Percentiles rank a stretch among this genome's conserved stretches.
phyloP scores from a whole-genome alignment of 2,797 vertebrate genomes.

The Adrianichthys oophorus region DNA sequence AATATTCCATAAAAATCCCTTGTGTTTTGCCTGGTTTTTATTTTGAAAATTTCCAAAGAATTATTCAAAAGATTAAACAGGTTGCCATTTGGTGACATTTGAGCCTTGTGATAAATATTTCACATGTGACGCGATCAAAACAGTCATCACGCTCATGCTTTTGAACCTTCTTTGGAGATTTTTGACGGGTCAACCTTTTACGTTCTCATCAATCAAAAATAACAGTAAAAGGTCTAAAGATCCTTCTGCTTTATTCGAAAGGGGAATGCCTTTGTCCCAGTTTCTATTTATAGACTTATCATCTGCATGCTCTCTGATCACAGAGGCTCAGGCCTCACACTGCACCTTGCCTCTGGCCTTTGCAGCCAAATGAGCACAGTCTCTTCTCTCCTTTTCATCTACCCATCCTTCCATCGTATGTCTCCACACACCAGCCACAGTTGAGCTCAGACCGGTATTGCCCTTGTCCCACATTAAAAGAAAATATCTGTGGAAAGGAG shows the following conservation, averaged over 20 bases:
- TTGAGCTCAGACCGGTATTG: background rate
- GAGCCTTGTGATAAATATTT: slow-evolving; percentile 4
- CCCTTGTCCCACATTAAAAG: slow-evolving; percentile 8
- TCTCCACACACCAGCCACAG: slow-evolving; percentile 14
- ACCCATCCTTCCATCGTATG: slow-evolving; percentile 23
- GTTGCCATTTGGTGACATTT: background rate
- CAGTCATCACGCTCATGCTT: background rate
- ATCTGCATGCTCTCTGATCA: slow-evolving; percentile 70
- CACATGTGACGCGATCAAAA: slow-evolving; percentile 1
- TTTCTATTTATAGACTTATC: slow-evolving; percentile 76
- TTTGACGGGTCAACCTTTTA: slow-evolving; percentile 10
- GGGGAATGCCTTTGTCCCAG: slow-evolving; percentile 60
- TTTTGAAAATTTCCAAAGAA: too few species aligned
- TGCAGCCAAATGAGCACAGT: slow-evolving; percentile 47
- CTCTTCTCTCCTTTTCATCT: slow-evolving; percentile 26
- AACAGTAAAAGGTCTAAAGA: slow-evolving; percentile 17
- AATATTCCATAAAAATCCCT: background rate
- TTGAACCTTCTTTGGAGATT: slow-evolving; percentile 4
- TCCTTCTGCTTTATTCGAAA: slow-evolving; percentile 50
- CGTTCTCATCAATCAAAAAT: background rate
- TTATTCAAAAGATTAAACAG: background rate
- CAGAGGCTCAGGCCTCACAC: slow-evolving; percentile 57
- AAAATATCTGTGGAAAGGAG: slow-evolving; percentile 9
- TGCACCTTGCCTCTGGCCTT: slow-evolving; percentile 48
- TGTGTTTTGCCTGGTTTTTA: background rate